These are phyloP conservation scores for Strigamia crassipes DNA, from an alignment of 2,888 invertebrate species.

Conservation along the genomic window DNA sequence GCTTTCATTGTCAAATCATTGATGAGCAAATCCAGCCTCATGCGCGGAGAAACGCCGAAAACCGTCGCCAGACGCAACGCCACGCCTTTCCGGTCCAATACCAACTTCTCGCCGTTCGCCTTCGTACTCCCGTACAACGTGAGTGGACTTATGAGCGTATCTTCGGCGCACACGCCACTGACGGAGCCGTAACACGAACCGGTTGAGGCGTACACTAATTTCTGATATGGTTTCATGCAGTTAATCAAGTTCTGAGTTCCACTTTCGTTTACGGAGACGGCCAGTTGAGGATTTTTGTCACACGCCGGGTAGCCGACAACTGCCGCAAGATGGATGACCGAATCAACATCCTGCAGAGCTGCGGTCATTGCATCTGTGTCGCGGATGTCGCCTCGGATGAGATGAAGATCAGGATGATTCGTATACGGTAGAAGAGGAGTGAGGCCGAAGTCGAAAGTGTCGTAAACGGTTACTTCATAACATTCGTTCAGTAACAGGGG, in stretches of 20 bases:
- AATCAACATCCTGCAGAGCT: constrained; percentile 54
- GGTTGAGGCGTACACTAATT: constrained; percentile 57
- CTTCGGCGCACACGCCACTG: constrained; percentile 57
- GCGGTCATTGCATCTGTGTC: constrained; percentile 53
- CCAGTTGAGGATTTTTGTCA: constrained; percentile 56
- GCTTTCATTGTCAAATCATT: constrained; percentile 58
- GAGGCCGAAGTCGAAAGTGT: constrained; percentile 57
- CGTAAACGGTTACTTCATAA: constrained; percentile 58
- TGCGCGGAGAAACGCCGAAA: constrained; percentile 58
- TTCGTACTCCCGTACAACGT: constrained; percentile 58
- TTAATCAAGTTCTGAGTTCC: constrained; percentile 56
- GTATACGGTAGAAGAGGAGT: constrained; percentile 55
- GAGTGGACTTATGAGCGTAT: constrained; percentile 57
- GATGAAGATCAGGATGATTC: constrained; percentile 50
- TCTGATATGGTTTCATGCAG: constrained; percentile 55
- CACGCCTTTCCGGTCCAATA: constrained; percentile 55
- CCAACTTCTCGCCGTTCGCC: constrained; percentile 56
- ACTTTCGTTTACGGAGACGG: constrained; percentile 55
- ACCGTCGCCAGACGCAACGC: constrained; percentile 58
- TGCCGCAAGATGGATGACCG: constrained; percentile 58
- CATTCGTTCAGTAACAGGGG: constrained; percentile 57
- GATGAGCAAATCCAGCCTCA: constrained; percentile 58
- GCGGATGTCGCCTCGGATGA: constrained; percentile 55
- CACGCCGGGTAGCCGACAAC: constrained; percentile 60
- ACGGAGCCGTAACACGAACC: constrained; percentile 60